Percentiles rank a stretch among this genome's conserved stretches.
These are phyloP conservation scores for Lycopodina hypogea DNA, from an alignment of 37 sponge, comb jelly and placozoan genomes.

Conservation along the genomic window DNA sequence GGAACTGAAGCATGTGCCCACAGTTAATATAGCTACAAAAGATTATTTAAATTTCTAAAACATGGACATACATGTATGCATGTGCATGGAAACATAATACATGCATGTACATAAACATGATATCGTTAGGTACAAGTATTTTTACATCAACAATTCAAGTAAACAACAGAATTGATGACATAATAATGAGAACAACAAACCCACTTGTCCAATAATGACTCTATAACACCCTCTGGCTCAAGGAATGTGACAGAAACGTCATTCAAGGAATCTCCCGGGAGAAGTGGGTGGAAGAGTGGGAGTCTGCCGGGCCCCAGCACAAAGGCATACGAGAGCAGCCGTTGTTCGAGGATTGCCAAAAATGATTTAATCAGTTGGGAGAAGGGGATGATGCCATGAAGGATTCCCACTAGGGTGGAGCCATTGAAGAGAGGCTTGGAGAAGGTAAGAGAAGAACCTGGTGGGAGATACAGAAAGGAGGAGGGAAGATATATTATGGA, in stretches of 20 bases:
- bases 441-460: constrained; percentile 6
- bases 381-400: constrained; percentile 32
- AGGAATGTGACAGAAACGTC: not conserved
- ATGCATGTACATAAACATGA: too few species aligned
- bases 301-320: not conserved
- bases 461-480: too few species aligned
- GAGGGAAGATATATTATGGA: not conserved
- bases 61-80: too few species aligned
- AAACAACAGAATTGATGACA: too few species aligned
- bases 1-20: too few species aligned
- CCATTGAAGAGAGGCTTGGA: constrained; percentile 10
- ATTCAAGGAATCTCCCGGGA: not conserved
- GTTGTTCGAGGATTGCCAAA: not conserved
- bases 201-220: constrained; percentile 7
- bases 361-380: constrained; percentile 3
- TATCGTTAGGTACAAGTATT: too few species aligned
- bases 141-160: too few species aligned
- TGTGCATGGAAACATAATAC: too few species aligned
- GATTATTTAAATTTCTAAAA: too few species aligned
- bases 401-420: constrained; percentile 8
- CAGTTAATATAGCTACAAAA: too few species aligned
- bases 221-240: constrained; percentile 16
- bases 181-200: constrained; percentile 30
- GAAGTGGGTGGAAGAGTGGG: constrained; percentile 27
- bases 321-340: constrained; percentile 24